A percentile compares a stretch with the other conserved stretches of the same genome.
phyloP scores from a whole-genome alignment of 2,113 vertebrate species.

The Aspiorhynchus laticeps region DNA sequence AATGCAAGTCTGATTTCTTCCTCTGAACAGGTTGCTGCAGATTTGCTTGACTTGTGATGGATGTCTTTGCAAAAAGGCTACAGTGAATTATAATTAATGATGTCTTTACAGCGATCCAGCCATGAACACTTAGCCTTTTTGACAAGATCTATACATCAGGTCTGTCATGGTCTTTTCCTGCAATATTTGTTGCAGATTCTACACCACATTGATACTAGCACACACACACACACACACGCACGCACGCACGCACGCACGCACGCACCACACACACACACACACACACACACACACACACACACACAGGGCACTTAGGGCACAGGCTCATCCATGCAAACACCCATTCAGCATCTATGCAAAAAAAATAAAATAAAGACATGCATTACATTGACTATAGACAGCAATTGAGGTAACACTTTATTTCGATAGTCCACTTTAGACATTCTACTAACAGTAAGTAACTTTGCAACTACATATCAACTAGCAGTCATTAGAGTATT shows the following conservation, averaged over 20 bases:
- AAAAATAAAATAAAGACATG: not conserved
- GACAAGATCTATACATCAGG: slow-evolving; percentile 57
- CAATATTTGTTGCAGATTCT: slow-evolving; percentile 31
- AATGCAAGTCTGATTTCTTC: slow-evolving; percentile 6
- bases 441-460: no score
- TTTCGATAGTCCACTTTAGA: no score
- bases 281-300: not conserved
- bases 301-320: not conserved
- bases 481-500: no score
- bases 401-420: not conserved
- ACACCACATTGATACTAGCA: slow-evolving; percentile 22
- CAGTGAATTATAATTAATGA: slow-evolving; percentile 60
- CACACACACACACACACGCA: not conserved
- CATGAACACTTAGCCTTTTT: slow-evolving; percentile 43
- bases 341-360: not conserved
- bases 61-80: slow-evolving; percentile 32
- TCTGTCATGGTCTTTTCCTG: slow-evolving; percentile 53
- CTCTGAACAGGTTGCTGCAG: not conserved
- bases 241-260: not conserved
- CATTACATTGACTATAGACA: not conserved
- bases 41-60: slow-evolving; percentile 23
- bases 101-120: slow-evolving; percentile 44
- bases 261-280: not conserved
- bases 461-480: no score
- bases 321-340: not conserved